Evolutionary conservation across 2,113 vertebrate genomes (phyloP), one percentile per base, ranked within the genome.

Genomic region (Brachypodius melanocephalos): DNA sequence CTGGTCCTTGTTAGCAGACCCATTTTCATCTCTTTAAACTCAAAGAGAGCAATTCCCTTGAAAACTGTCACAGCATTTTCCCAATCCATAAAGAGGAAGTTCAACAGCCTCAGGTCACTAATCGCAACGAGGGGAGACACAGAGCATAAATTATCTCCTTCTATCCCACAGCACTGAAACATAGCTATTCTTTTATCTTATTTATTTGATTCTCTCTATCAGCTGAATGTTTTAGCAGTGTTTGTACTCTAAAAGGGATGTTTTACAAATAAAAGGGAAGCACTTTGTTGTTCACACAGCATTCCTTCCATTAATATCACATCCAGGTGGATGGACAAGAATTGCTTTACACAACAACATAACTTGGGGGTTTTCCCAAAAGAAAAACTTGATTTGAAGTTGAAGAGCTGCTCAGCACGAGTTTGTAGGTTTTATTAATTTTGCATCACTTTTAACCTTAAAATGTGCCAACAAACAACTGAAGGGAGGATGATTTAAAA

Each of bases 51-150:
- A 98, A 97, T 97, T 98, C 97, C 97, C 96, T 97, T 96, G 95
- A 97, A 98, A 98, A 98, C 95, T 78, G 89, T 94, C 96, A 88
- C 94, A 96, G 84, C 95, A 92, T 98, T 98, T 98, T 75, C 52
- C 42, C 93, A 87, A 98, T 97, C 97, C 96, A 96, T 97, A 97
- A 98, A 98, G 95, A 86, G 95, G 95, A 97, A 98, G 97, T 97
- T 98, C 97, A 98, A 98, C 97, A 98, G 98, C 98, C 97, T 97
- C 95, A 92, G 96, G 97, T 98, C 97, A 98, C 96, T 96, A 90
- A 96, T 95, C n/a, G 36, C 72, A 82, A 95, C 80, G 75, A 78
- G 77, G 73, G 51, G 65, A 90, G 94, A 96, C 69, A 96, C 94
- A 86, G 73, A 91, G 96, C 77, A 93, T 73, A 94, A 97, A 97